Conservation (phyloP, 2,113 vertebrate genomes). For the Cyprinodon brontotheroides region DNA sequence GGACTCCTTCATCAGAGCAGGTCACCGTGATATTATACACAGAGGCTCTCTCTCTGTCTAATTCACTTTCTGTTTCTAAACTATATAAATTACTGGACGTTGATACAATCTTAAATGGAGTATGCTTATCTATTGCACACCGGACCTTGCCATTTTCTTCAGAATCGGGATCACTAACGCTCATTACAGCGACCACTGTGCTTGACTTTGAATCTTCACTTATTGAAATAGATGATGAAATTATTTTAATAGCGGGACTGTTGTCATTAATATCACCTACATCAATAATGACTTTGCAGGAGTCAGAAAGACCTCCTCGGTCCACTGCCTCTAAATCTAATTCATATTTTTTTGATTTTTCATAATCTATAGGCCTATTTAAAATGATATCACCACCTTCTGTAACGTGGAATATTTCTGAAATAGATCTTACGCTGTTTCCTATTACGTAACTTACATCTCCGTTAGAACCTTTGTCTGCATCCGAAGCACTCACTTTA, state of each 20-base stretch:
- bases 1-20: neutral
- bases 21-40: neutral
- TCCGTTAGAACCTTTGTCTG: constrained; percentile 77
- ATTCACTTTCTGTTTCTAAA: neutral
- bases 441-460: constrained; percentile 74
- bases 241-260: constrained; percentile 68
- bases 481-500: constrained; percentile 75
- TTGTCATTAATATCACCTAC: constrained; percentile 79
- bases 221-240: constrained; percentile 54
- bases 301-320: constrained; percentile 63
- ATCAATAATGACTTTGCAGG: constrained; percentile 74
- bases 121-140: constrained; percentile 36
- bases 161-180: constrained; percentile 61
- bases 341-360: constrained; percentile 63
- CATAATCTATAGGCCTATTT: constrained; percentile 74
- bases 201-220: constrained; percentile 43
- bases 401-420: constrained; percentile 72
- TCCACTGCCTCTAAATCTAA: constrained; percentile 77
- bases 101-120: constrained; percentile 49
- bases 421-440: constrained; percentile 17
- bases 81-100: neutral
- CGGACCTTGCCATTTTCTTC: constrained; percentile 58
- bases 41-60: neutral
- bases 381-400: constrained; percentile 70
- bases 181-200: constrained; percentile 57